A percentile compares a stretch with the other conserved stretches of the same genome.
Conservation (phyloP, 2,888 invertebrate species). For the Plagodis pulveraria region DNA sequence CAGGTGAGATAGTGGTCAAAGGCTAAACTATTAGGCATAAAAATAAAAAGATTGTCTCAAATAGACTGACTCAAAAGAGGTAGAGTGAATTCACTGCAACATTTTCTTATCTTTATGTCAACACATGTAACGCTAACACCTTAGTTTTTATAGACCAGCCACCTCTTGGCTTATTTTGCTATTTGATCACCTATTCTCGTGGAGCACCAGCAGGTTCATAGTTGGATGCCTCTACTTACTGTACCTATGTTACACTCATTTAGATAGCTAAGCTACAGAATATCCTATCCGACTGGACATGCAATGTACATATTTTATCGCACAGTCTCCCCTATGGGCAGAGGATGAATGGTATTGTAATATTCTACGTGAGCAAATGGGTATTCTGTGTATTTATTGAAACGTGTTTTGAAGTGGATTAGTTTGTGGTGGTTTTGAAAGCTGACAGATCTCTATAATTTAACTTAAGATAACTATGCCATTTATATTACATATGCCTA, state of each 20-base stretch:
- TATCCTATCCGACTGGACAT: not conserved
- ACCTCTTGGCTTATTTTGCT: slow-evolving; percentile 1
- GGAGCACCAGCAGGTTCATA: not conserved
- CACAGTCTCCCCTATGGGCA: slow-evolving; percentile 12
- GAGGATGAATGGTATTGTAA: slow-evolving; percentile 17
- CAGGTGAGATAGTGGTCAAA: too few species aligned
- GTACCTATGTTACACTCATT: not conserved
- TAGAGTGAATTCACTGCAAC: too few species aligned
- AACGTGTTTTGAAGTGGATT: not conserved
- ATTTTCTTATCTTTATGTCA: too few species aligned
- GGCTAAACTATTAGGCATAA: too few species aligned
- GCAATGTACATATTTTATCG: not conserved
- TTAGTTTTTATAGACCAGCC: too few species aligned
- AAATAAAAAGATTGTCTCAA: too few species aligned
- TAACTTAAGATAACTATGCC: too few species aligned
- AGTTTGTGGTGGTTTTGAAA: not conserved
- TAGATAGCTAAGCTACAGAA: slow-evolving; percentile 1
- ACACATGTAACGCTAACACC: too few species aligned
- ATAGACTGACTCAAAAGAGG: too few species aligned
- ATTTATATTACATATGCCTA: too few species aligned
- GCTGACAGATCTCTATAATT: not conserved
- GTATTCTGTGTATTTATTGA: too few species aligned
- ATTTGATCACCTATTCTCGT: slow-evolving; percentile 12
- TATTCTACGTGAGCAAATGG: slow-evolving; percentile 19
- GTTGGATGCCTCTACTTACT: not conserved